Conservation (phyloP, 2,888 invertebrate species). For the Panzeria rudis region DNA sequence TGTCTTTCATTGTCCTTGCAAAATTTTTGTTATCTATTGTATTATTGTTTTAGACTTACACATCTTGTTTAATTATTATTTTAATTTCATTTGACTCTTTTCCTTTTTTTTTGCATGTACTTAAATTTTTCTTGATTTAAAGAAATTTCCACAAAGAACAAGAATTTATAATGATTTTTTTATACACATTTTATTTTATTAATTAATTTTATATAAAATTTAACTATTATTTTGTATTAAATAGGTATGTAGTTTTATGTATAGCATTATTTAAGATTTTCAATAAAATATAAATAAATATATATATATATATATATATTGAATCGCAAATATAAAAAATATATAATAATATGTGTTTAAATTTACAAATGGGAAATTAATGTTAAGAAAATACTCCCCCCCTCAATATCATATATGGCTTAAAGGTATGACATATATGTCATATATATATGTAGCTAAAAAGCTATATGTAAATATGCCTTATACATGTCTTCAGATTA, state of each 20-base stretch:
- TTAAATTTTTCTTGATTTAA: constrained; percentile 16
- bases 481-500: too few relatives aligned
- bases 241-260: constrained; percentile 82
- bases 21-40: constrained; percentile 65
- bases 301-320: constrained; percentile 66
- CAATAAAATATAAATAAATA: constrained; percentile 60
- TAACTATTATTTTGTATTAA: constrained; percentile 78
- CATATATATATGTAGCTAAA: too few relatives aligned
- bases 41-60: constrained; percentile 73
- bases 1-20: not conserved
- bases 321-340: constrained; percentile 74
- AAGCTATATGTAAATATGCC: too few relatives aligned
- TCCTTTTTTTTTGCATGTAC: constrained; percentile 34
- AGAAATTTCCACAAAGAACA: constrained; percentile 48
- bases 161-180: constrained; percentile 65
- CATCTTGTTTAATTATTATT: constrained; percentile 69
- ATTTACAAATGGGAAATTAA: not conserved
- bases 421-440: too few relatives aligned
- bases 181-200: constrained; percentile 56
- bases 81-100: constrained; percentile 47
- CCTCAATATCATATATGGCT: too few relatives aligned
- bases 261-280: constrained; percentile 81
- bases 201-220: constrained; percentile 75
- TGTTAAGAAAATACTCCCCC: too few relatives aligned
- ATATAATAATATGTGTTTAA: constrained; percentile 21